These are phyloP conservation scores for Ctenodactylus gundi DNA, from an alignment of 2,113 vertebrate species.

Conservation along the genomic window DNA sequence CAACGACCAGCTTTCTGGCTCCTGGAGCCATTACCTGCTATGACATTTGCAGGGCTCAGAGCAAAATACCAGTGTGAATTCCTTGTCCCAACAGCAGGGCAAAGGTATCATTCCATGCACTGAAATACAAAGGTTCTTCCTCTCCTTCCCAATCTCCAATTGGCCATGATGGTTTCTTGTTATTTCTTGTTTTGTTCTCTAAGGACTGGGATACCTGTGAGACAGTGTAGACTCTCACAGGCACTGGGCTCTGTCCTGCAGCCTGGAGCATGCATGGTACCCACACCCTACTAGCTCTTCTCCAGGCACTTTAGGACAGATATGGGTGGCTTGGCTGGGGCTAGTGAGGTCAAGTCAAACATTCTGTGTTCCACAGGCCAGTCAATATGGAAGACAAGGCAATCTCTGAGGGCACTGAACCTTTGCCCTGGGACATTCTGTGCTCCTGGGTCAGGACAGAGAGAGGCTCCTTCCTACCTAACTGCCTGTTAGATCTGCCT, in stretches of 20 bases:
- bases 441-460: neutral
- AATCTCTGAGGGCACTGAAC: neutral
- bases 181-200: neutral
- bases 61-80: neutral
- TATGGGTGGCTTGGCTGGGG: neutral
- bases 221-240: neutral
- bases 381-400: slow-evolving; percentile 59
- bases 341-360: fast-evolving
- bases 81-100: neutral
- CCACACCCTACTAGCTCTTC: neutral
- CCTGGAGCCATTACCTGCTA: neutral
- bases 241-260: neutral
- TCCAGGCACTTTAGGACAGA: neutral
- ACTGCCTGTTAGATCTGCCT: neutral
- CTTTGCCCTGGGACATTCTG: fast-evolving
- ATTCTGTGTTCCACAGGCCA: neutral
- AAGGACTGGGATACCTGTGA: neutral
- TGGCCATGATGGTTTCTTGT: neutral
- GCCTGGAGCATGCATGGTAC: neutral
- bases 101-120: neutral
- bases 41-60: neutral
- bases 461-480: fast-evolving
- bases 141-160: neutral
- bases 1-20: neutral
- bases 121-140: neutral